phyloP scores from a whole-genome alignment of 1,140 invertebrate species.

The Anastrepha obliqua region DNA sequence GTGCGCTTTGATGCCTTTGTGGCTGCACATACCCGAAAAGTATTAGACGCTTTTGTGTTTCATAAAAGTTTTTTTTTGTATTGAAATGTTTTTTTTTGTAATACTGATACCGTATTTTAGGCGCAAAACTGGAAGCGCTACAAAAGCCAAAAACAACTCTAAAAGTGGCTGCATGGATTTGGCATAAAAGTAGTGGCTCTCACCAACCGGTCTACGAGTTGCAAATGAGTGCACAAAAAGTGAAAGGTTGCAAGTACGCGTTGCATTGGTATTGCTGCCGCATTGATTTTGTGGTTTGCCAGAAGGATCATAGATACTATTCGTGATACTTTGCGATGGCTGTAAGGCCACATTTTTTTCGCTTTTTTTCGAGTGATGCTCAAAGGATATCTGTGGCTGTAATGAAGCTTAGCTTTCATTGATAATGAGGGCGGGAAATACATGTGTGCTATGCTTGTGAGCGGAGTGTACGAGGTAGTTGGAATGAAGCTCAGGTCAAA shows the following conservation, averaged over 20 bases:
- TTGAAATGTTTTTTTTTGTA: neutral
- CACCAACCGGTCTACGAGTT: neutral
- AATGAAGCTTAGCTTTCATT: neutral
- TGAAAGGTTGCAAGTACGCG: constrained; percentile 12
- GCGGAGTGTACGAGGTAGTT: too few relatives aligned
- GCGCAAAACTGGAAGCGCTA: constrained; percentile 7
- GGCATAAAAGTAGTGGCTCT: neutral
- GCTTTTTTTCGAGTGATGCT: neutral
- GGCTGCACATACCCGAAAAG: neutral
- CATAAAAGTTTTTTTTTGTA: neutral
- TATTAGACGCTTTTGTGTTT: constrained; percentile 18
- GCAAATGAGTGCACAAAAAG: constrained; percentile 29
- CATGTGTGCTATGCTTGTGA: too few relatives aligned
- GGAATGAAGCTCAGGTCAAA: too few relatives aligned
- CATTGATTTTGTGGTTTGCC: constrained; percentile 34
- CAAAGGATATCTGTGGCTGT: neutral
- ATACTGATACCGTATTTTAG: constrained; percentile 36
- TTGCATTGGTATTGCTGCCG: neutral
- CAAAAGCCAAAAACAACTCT: neutral
- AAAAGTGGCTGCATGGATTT: neutral
- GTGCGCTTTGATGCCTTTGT: constrained; percentile 12
- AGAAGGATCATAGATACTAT: neutral
- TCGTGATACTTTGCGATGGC: too few relatives aligned
- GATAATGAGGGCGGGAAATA: too few relatives aligned
- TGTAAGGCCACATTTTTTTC: neutral